These are phyloP conservation scores for Neria commutata DNA, from an alignment of 2,888 invertebrate genomes.

Conservation along the genomic window DNA sequence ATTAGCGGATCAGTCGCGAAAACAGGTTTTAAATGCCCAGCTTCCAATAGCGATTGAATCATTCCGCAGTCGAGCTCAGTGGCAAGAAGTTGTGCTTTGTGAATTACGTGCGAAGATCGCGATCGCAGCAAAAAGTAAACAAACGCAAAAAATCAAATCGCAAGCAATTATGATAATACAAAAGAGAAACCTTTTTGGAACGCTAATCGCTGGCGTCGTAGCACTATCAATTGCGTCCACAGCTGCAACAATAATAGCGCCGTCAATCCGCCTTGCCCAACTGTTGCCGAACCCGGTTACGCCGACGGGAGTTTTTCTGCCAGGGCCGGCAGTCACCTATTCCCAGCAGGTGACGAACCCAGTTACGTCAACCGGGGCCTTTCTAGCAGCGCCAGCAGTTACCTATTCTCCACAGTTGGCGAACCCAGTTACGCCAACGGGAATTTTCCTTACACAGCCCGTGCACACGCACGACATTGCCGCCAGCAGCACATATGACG, in stretches of 20 bases:
- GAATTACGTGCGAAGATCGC: neutral
- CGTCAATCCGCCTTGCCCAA: too few species aligned
- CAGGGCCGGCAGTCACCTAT: too few species aligned
- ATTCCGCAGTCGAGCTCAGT: conserved; percentile 40
- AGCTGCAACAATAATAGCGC: conserved; percentile 7
- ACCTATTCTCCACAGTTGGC: neutral
- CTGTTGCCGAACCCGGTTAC: too few species aligned
- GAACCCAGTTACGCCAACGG: conserved; percentile 38
- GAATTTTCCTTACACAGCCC: conserved; percentile 42
- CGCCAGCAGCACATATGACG: conserved; percentile 32
- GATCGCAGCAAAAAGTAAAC: neutral
- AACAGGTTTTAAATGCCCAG: conserved; percentile 33
- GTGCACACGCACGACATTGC: conserved; percentile 29
- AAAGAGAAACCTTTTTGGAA: neutral
- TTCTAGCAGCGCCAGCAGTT: neutral
- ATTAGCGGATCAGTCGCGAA: too few species aligned
- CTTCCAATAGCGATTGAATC: conserved; percentile 34
- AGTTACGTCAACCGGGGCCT: neutral
- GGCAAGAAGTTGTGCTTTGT: conserved; percentile 31
- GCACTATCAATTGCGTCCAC: neutral
- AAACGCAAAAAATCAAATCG: neutral
- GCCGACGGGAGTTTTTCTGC: too few species aligned
- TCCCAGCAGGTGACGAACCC: conserved; percentile 2
- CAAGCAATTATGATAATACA: neutral
- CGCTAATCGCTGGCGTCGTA: neutral